Percentiles rank a stretch among this genome's conserved stretches.
These are phyloP conservation scores for Volucella zonaria DNA, from an alignment of 2,888 invertebrate genomes.

Conservation along the genomic window DNA sequence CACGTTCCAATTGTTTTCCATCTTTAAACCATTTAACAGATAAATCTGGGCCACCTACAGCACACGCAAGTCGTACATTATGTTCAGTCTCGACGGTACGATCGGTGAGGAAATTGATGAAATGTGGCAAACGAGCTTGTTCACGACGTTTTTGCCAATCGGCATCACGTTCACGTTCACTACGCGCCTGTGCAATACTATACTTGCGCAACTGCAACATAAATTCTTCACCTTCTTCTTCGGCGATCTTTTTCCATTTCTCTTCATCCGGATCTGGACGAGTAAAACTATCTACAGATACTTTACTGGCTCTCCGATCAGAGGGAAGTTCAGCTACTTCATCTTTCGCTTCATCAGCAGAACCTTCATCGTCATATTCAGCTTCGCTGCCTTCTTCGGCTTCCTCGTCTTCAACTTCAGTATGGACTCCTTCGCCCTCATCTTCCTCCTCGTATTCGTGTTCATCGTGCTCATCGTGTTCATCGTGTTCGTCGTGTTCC, in stretches of 20 bases:
- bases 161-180: constrained; percentile 81
- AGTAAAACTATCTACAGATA: constrained; percentile 80
- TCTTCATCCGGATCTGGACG: constrained; percentile 80
- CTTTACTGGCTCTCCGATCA: constrained; percentile 79
- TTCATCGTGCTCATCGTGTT: constrained; percentile 75
- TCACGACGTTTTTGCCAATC: constrained; percentile 82
- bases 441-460: constrained; percentile 73
- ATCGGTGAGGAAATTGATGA: constrained; percentile 86
- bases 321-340: constrained; percentile 75
- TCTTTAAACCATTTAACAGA: constrained; percentile 90
- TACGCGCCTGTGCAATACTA: constrained; percentile 78
- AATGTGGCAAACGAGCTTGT: constrained; percentile 79
- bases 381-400: constrained; percentile 71
- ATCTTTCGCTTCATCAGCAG: constrained; percentile 60
- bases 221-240: constrained; percentile 81
- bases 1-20: constrained; percentile 83
- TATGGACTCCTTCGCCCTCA: constrained; percentile 74
- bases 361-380: too few species aligned
- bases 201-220: constrained; percentile 81
- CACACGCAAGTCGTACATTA: constrained; percentile 90
- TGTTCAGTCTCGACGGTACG: constrained; percentile 89
- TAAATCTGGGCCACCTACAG: constrained; percentile 89
- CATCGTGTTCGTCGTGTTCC: constrained; percentile 75
- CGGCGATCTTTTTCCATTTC: constrained; percentile 81
- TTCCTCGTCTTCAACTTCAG: constrained; percentile 72